A percentile compares a stretch with the other conserved stretches of the same genome.
These are phyloP conservation scores for Aplodontia rufa DNA, from an alignment of 2,113 vertebrate species.

Conservation along the genomic window DNA sequence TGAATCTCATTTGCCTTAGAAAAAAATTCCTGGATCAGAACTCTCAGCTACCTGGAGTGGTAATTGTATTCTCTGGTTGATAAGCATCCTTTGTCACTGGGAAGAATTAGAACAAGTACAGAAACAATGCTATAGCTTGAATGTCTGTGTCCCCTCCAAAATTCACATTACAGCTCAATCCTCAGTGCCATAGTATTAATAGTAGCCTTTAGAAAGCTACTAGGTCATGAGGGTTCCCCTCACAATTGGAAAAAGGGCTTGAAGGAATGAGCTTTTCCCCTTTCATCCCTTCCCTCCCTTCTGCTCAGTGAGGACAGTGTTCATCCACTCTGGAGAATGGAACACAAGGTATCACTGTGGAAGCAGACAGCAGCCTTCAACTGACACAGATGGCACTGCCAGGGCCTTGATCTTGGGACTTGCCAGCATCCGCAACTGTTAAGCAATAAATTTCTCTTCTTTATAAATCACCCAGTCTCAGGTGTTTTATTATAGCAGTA, in stretches of 20 bases:
- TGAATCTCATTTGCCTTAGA: background rate
- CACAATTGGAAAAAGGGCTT: background rate
- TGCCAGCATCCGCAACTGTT: background rate
- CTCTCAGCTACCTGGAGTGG: background rate
- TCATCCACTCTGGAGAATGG: background rate
- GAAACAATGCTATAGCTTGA: background rate
- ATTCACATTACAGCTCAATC: background rate
- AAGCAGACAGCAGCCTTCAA: background rate
- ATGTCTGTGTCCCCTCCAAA: too few relatives aligned
- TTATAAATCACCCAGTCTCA: background rate
- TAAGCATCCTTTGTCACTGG: background rate
- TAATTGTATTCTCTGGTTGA: background rate
- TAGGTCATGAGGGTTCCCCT: background rate
- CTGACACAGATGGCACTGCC: background rate
- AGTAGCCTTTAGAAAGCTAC: background rate
- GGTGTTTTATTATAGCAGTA: background rate
- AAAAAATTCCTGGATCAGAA: conserved; percentile 23
- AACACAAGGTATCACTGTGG: background rate
- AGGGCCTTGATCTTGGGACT: background rate
- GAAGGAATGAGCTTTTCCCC: background rate
- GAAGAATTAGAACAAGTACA: conserved; percentile 2
- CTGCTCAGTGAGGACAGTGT: background rate
- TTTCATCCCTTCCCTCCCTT: background rate
- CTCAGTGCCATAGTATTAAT: background rate
- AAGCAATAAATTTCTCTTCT: background rate